Base-by-base conservation (phyloP, 1,140 invertebrate genomes). In the Aphidius ervi region DNA sequence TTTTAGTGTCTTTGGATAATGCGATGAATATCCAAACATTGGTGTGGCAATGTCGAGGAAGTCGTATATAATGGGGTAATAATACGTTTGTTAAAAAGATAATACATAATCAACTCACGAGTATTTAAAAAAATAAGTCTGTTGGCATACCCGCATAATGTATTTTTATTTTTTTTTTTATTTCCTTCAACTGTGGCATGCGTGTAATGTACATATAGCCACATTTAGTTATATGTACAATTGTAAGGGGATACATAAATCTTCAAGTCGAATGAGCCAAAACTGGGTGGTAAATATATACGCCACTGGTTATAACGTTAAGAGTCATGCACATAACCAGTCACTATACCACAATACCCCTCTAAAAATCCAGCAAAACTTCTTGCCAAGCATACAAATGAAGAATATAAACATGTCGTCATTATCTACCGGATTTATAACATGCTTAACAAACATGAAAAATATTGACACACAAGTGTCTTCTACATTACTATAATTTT, bases 381-480 rank as follows among this genome's bases (percentile, higher is more conserved):
- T 46, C 64, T 69, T 59, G 72, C 56, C 69, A 71, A 69, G 74
- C 68, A 73, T 74, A 74, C 74, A 70, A 76, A 76, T 74, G 73
- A 75, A 75, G 70, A 72, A 67, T 74, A 75, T 77, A 77, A 77
- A 77, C 73, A 75, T 75, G 74, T 75, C 71, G 69, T 75, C 67
- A 74, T 74, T 75, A 76, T 74, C 74, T 68, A 55, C 58, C 64
- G 66, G 69, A 75, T 74, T 74, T 75, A 74, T 74, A 74, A 68
- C 67, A 61, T 63, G 4, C 23, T 31, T 64, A 60, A 71, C 70
- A 72, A 64, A 67, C 37, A 58, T 45, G 46, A 52, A 48, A 10
- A 39, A 55, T n/a, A 42, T 48, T 61, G 43, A 54, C 53, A 41
- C 40, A 40, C 56, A 58, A 46, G 49, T 58, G 54, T 31, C 39